A percentile compares a stretch with the other conserved stretches of the same genome.
Evolutionary conservation across 2,113 vertebrate genomes (phyloP).

Genomic region (Tetrao urogallus): DNA sequence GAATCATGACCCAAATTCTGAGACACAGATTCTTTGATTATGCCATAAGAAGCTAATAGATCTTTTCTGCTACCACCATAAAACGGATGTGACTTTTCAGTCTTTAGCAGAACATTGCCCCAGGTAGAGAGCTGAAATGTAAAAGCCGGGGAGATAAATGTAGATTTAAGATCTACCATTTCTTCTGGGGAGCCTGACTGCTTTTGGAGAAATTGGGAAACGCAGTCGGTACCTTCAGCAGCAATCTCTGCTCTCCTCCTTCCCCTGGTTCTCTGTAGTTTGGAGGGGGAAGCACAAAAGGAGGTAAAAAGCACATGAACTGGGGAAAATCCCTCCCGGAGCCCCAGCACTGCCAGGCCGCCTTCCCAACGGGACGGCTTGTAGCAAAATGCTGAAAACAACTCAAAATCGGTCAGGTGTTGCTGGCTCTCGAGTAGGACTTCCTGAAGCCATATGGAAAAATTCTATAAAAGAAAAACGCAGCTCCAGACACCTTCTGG

Average conservation of each 20-base stretch:
- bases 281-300: background rate
- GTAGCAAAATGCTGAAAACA: background rate
- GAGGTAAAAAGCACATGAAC: background rate
- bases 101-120: slow-evolving; percentile 42
- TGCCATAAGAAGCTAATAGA: slow-evolving; percentile 57
- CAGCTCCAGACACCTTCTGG: background rate
- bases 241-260: background rate
- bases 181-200: background rate
- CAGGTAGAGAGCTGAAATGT: slow-evolving; percentile 19
- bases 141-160: slow-evolving; percentile 45
- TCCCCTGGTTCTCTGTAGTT: background rate
- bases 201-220: background rate
- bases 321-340: background rate
- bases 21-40: slow-evolving; percentile 57
- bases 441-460: background rate
- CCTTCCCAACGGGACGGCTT: rapidly evolving
- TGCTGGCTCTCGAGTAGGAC: background rate
- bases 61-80: background rate
- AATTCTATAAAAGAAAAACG: background rate
- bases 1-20: slow-evolving; percentile 68
- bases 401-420: background rate
- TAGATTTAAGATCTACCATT: slow-evolving; percentile 17
- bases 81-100: slow-evolving; percentile 46
- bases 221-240: background rate
- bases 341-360: background rate